Evolutionary conservation across 92 coral and sea anemone genomes (phyloP).

Genomic region (Phymanthus crucifer): DNA sequence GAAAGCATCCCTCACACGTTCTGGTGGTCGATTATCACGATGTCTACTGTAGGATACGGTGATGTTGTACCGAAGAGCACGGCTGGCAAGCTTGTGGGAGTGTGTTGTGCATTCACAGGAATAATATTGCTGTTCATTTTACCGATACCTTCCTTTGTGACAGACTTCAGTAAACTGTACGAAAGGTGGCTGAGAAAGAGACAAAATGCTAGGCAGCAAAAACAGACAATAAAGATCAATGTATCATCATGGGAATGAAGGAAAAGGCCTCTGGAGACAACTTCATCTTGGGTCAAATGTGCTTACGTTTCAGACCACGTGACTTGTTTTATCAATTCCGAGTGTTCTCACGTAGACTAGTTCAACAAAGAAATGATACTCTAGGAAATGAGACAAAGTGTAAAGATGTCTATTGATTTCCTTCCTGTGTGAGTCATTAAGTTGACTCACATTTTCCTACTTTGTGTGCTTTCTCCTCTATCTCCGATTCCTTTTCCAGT

Average conservation of each 20-base stretch:
- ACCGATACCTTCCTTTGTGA: constrained; percentile 84
- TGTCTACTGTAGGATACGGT: too few relatives aligned
- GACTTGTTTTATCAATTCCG: too few relatives aligned
- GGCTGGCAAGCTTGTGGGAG: constrained; percentile 72
- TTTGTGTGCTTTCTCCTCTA: too few relatives aligned
- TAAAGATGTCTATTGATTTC: too few relatives aligned
- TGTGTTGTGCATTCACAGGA: constrained; percentile 76
- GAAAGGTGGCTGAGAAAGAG: constrained; percentile 41
- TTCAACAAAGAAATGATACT: too few relatives aligned
- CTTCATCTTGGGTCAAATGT: too few relatives aligned
- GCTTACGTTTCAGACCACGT: too few relatives aligned
- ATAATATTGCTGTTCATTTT: constrained; percentile 71
- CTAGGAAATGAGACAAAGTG: too few relatives aligned
- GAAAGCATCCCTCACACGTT: constrained; percentile 77
- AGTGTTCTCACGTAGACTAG: too few relatives aligned
- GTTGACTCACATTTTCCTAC: too few relatives aligned
- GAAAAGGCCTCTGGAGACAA: not conserved
- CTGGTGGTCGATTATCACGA: constrained; percentile 85
- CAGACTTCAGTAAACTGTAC: constrained; percentile 76
- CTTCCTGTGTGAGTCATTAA: too few relatives aligned
- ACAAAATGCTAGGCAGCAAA: not conserved
- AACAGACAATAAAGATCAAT: not conserved
- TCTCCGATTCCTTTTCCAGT: too few relatives aligned
- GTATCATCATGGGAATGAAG: not conserved
- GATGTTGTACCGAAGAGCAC: constrained; percentile 76